Conservation (phyloP, 2,888 invertebrate genomes). For the Notodonta ziczac region DNA sequence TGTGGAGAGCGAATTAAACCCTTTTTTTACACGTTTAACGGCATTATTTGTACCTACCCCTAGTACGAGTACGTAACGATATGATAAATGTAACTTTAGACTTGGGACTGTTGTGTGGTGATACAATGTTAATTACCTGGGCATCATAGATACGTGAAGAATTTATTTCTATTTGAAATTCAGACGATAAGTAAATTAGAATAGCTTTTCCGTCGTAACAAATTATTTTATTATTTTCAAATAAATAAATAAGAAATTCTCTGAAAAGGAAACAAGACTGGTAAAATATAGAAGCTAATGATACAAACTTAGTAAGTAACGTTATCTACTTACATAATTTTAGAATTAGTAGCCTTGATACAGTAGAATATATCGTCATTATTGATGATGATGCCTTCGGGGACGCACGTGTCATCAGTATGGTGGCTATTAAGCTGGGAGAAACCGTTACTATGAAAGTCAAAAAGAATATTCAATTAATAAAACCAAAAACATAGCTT, state of each 20-base stretch:
- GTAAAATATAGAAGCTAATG: not conserved
- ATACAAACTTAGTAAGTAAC: not conserved
- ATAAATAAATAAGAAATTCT: conserved; percentile 35
- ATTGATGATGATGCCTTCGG: conserved; percentile 61
- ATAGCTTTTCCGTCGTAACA: conserved; percentile 71
- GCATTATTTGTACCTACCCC: too few relatives aligned
- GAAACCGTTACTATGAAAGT: conserved; percentile 63
- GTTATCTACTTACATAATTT: conserved; percentile 38
- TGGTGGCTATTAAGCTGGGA: conserved; percentile 65
- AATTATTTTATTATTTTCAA: conserved; percentile 53
- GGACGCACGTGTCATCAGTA: conserved; percentile 55
- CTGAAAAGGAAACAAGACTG: conserved; percentile 41
- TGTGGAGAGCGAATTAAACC: too few relatives aligned
- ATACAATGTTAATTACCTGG: conserved; percentile 46
- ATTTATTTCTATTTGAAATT: conserved; percentile 46
- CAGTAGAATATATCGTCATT: conserved; percentile 52
- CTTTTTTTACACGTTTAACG: too few relatives aligned
- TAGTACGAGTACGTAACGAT: too few relatives aligned
- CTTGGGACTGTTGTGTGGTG: too few relatives aligned
- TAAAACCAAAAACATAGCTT: not conserved
- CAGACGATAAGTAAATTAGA: conserved; percentile 56
- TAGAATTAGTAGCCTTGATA: conserved; percentile 39
- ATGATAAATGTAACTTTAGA: too few relatives aligned
- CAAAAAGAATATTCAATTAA: conserved; percentile 7
- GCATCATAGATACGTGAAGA: conserved; percentile 51